Conservation (phyloP, 2,797 vertebrate species). For the Iguana delicatissima region DNA sequence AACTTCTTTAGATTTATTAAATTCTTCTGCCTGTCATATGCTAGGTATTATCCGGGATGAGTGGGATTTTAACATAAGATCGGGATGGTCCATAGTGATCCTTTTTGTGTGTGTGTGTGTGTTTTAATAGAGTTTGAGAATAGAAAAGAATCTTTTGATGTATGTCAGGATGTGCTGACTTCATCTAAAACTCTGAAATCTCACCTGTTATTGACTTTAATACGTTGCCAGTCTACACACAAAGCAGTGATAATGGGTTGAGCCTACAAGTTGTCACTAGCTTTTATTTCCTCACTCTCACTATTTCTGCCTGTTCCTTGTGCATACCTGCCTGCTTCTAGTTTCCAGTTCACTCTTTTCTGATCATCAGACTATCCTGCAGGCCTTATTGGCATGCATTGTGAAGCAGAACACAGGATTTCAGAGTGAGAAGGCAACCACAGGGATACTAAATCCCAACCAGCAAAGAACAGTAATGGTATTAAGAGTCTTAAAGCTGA, state of each 20-base stretch:
- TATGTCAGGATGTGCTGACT: not conserved
- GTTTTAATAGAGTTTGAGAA: not conserved
- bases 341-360: slow-evolving; percentile 5
- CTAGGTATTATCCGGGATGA: not conserved
- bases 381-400: slow-evolving; percentile 9
- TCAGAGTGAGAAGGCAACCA: slow-evolving; percentile 17
- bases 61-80: not conserved
- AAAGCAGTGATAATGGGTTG: not conserved
- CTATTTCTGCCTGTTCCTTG: not conserved
- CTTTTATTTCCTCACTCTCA: not conserved
- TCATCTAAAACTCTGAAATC: not conserved
- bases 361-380: slow-evolving; percentile 15
- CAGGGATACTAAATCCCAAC: slow-evolving; percentile 37
- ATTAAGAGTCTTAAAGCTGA: slow-evolving; percentile 39
- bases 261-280: not conserved
- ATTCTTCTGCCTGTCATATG: not conserved
- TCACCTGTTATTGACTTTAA: not conserved
- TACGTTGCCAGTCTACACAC: not conserved
- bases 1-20: not conserved
- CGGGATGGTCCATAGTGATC: not conserved
- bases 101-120: not conserved
- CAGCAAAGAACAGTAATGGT: slow-evolving; percentile 41
- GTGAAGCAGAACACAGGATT: slow-evolving; percentile 34
- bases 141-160: not conserved
- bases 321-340: not conserved